A percentile compares a stretch with the other conserved stretches of the same genome.
Conservation (phyloP, 2,797 vertebrate species). For the Schizopygopsis malacanthus region DNA sequence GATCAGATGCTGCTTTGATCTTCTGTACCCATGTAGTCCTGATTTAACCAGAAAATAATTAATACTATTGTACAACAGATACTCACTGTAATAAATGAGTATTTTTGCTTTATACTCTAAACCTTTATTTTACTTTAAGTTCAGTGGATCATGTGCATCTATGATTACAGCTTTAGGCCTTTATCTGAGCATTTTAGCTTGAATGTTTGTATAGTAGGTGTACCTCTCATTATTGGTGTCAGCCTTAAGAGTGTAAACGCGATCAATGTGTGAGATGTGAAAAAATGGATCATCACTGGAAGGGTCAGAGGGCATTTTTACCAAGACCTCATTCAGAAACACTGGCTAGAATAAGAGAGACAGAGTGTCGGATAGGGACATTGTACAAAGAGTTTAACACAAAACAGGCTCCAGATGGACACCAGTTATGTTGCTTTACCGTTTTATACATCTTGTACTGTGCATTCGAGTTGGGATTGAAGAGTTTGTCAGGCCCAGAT, state of each 20-base stretch:
- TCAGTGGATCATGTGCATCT: background rate
- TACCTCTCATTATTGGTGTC: conserved; percentile 97
- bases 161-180: background rate
- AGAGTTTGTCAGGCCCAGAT: conserved; percentile 88
- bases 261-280: conserved; percentile 96
- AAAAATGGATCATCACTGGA: conserved; percentile 94
- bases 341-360: conserved; percentile 80
- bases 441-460: conserved; percentile 97
- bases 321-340: conserved; percentile 94
- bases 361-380: background rate
- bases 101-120: background rate
- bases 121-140: background rate
- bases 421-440: conserved; percentile 72
- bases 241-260: conserved; percentile 90
- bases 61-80: background rate
- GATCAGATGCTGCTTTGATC: conserved; percentile 93
- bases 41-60: conserved; percentile 25
- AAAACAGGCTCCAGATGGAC: background rate
- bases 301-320: conserved; percentile 93
- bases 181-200: background rate
- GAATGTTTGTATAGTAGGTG: background rate
- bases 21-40: conserved; percentile 98
- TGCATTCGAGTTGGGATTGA: conserved; percentile 87
- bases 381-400: background rate
- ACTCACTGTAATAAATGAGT: background rate